Conservation (phyloP, 2,888 invertebrate species). For the Orthosia gothica region DNA sequence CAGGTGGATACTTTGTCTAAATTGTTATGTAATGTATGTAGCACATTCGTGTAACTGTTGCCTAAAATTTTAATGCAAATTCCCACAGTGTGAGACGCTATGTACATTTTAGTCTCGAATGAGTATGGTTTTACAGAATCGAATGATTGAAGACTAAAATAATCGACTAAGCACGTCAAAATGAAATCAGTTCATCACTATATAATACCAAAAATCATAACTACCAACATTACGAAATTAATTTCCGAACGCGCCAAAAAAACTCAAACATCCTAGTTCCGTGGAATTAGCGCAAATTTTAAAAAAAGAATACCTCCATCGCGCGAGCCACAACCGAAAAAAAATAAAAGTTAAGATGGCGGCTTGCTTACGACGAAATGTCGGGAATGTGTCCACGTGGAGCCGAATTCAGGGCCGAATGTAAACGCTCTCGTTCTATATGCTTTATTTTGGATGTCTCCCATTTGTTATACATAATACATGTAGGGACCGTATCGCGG, state of each 20-base stretch:
- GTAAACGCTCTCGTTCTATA: slow-evolving; percentile 78
- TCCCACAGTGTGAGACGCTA: slow-evolving; percentile 19
- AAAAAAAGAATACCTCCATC: slow-evolving; percentile 49
- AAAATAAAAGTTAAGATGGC: slow-evolving; percentile 67
- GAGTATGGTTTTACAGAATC: neutral
- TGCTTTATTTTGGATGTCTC: slow-evolving; percentile 90
- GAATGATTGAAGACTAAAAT: neutral
- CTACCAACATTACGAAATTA: slow-evolving; percentile 37
- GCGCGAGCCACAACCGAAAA: slow-evolving; percentile 63
- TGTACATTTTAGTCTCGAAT: neutral
- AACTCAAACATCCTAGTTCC: slow-evolving; percentile 49
- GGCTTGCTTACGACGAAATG: slow-evolving; percentile 81
- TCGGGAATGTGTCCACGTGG: slow-evolving; percentile 87
- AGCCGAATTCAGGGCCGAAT: slow-evolving; percentile 83
- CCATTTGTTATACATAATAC: slow-evolving; percentile 92
- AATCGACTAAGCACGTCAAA: neutral
- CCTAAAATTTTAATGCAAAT: slow-evolving; percentile 31
- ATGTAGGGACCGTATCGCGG: slow-evolving; percentile 88
- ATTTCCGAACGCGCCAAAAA: slow-evolving; percentile 46
- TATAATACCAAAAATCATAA: slow-evolving; percentile 18
- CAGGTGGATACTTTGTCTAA: slow-evolving; percentile 20
- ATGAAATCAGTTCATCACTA: slow-evolving; percentile 3
- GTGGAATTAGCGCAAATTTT: slow-evolving; percentile 57
- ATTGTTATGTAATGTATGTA: slow-evolving; percentile 34
- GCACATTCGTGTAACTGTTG: slow-evolving; percentile 28